Conservation (phyloP, 2,797 vertebrate species). For the Odontamblyopus rebecca region DNA sequence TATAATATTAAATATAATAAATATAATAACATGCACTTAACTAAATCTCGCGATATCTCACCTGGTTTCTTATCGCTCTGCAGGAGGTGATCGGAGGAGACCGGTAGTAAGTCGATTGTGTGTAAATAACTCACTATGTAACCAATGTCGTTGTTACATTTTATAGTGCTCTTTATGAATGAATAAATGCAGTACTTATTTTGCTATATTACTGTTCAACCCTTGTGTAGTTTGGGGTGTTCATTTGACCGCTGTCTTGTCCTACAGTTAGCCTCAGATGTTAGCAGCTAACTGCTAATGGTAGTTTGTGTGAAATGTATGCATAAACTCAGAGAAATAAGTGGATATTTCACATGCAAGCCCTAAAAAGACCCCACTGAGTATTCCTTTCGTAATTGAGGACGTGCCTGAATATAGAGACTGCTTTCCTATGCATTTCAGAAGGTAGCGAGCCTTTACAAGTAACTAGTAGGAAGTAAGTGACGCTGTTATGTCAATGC, state of each 20-base stretch:
- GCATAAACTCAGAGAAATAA: slow-evolving; percentile 5
- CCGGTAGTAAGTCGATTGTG: slow-evolving; percentile 45
- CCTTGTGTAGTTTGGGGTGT: slow-evolving; percentile 17
- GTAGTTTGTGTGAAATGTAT: slow-evolving; percentile 6
- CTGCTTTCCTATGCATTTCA: not conserved
- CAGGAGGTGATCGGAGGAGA: slow-evolving; percentile 34
- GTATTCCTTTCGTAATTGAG: not conserved
- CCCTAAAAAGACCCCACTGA: not conserved
- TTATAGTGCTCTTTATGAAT: not conserved
- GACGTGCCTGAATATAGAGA: not conserved
- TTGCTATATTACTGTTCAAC: fast-evolving
- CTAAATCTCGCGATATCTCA: slow-evolving; percentile 61
- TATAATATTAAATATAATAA: not conserved
- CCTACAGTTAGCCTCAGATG: slow-evolving; percentile 57
- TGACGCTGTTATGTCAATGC: not conserved
- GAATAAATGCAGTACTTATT: not conserved
- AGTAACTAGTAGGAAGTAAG: slow-evolving; percentile 27
- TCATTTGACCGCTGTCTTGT: slow-evolving; percentile 67
- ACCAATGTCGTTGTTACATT: not conserved
- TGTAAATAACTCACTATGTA: slow-evolving; percentile 27
- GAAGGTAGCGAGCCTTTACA: slow-evolving; percentile 2
- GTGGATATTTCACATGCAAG: not conserved
- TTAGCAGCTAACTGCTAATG: slow-evolving; percentile 51
- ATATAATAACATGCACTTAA: not conserved
- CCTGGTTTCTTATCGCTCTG: slow-evolving; percentile 36